Conservation (phyloP, 2,113 vertebrate genomes). For the Sterna hirundo region DNA sequence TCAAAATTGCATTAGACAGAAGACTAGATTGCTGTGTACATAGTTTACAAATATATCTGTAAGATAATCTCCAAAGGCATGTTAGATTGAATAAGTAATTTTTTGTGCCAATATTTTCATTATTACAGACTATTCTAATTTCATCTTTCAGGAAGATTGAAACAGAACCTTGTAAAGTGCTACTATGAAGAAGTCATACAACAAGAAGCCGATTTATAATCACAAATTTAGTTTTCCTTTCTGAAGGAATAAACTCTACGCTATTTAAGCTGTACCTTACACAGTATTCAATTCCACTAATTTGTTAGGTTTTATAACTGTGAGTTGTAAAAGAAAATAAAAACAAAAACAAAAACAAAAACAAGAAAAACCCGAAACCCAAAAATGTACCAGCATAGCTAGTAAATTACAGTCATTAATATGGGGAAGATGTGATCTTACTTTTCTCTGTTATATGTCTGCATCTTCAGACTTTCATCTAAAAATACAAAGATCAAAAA, state of each 20-base stretch:
- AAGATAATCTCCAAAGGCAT: neutral
- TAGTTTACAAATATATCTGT: neutral
- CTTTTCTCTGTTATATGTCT: neutral
- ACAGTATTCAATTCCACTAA: neutral
- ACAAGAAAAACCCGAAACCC: too few relatives aligned
- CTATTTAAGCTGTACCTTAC: neutral
- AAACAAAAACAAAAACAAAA: too few relatives aligned
- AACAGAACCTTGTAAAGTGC: neutral
- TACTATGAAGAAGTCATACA: neutral
- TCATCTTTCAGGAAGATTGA: neutral
- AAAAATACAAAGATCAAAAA: neutral
- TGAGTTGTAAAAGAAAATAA: neutral
- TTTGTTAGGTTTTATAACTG: neutral
- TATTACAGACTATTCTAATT: neutral
- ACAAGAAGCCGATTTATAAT: neutral
- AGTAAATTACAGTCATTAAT: neutral
- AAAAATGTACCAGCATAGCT: neutral
- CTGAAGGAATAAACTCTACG: neutral
- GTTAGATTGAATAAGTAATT: neutral
- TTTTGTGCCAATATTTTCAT: constrained; percentile 13
- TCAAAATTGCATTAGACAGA: constrained; percentile 18
- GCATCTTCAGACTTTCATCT: neutral
- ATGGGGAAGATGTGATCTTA: neutral
- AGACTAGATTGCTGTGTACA: neutral
- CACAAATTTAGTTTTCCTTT: neutral